Base-by-base conservation (phyloP, 1,140 invertebrate genomes). In the Melipona quadrifasciata region DNA sequence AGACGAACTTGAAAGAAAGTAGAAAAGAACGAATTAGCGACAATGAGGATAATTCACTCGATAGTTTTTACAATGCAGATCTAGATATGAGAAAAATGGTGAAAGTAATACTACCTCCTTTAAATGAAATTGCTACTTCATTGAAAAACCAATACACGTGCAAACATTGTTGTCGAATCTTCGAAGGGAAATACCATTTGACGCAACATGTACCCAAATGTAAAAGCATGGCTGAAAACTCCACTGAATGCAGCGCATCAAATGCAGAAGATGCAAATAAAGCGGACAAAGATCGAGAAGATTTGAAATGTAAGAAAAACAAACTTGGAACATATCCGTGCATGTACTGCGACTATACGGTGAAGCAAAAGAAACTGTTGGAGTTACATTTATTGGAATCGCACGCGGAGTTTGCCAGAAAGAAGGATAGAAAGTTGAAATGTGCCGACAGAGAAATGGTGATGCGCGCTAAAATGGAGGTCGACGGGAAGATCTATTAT, bases 401-500 rank as follows among this genome's bases (percentile, higher is more conserved):
- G 12, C 94, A 95, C 88, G 79, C 91, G 6, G 91, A 94, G 24
- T 55, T 86, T 61, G 34, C 34, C 5, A 57, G 39, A 1, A 78
- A 82, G 21, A 82, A 85, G 0, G 47, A 79, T 14, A 89, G 86
- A 51, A 93, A 91, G 84, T 77, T 90, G 31, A 90, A 88, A 19
- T 93, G 90, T 84, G 84, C 94, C 10, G 92, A 95, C 77, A 92
- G 93, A 53, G 93, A 94, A 53, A 84, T 92, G 14, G 90, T 95
- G 14, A 92, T 94, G 84, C 89, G 91, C 5, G 95, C 94, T 0
- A 94, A 93, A 86, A 92, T 95, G 47, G 92, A 94, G n/a, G 91
- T 95, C 0, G 92, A 95, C 65, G 95, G 94, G 14, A 93, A 91
- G 34, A 90, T 94, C 16, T 96, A 95, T 88, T 96, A 96, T 88